These are phyloP conservation scores for Noctilio leporinus DNA, from an alignment of 2,113 vertebrate genomes.

Conservation along the genomic window DNA sequence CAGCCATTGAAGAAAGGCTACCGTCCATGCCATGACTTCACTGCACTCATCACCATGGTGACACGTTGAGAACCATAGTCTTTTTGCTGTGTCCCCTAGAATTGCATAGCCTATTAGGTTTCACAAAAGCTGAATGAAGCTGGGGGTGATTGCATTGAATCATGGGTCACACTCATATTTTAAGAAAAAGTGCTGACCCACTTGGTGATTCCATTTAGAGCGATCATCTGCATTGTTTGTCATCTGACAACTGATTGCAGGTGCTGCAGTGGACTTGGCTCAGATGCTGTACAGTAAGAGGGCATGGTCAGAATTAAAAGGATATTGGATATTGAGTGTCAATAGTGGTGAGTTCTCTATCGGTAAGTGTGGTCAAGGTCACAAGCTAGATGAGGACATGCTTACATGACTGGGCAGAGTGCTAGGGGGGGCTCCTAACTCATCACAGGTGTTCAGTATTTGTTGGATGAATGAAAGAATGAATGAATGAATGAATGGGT, in stretches of 20 bases:
- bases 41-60: not conserved
- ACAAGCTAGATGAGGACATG: accelerated
- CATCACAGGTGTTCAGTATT: not conserved
- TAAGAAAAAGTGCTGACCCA: not conserved
- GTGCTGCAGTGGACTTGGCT: accelerated
- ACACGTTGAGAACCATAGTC: not conserved
- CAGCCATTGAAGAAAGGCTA: not conserved
- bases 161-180: not conserved
- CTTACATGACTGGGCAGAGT: no score
- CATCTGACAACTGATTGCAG: not conserved
- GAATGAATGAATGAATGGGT: not conserved
- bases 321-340: accelerated
- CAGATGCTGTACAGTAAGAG: not conserved
- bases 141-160: not conserved
- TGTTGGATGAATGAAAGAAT: not conserved
- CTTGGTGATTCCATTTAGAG: not conserved
- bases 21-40: no score
- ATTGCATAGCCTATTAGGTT: not conserved
- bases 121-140: not conserved
- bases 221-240: accelerated
- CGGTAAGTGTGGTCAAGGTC: no score
- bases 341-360: not conserved
- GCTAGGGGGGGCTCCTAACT: no score
- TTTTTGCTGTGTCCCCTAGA: not conserved
- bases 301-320: not conserved